Conservation (phyloP, 2,888 invertebrate species). For the Plagodis pulveraria region DNA sequence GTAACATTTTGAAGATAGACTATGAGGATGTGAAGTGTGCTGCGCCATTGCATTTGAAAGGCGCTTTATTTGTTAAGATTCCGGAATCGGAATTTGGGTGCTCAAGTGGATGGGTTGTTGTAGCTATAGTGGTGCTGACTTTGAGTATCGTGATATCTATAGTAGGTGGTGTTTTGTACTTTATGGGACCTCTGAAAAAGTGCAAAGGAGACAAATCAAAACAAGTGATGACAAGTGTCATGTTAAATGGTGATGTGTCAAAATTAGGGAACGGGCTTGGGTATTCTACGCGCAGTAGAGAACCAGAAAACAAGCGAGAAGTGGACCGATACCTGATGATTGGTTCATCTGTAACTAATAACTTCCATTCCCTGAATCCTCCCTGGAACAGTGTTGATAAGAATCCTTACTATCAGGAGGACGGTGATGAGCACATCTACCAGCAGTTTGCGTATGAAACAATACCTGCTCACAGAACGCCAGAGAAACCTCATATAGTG, state of each 20-base stretch:
- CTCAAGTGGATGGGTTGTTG: constrained; percentile 86
- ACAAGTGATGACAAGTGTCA: constrained; percentile 82
- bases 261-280: constrained; percentile 80
- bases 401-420: constrained; percentile 78
- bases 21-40: constrained; percentile 85
- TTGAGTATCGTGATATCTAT: constrained; percentile 83
- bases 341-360: constrained; percentile 80
- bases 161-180: constrained; percentile 78
- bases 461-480: constrained; percentile 80
- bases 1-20: constrained; percentile 79
- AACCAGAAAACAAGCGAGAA: constrained; percentile 77
- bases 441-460: constrained; percentile 83
- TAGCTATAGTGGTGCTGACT: constrained; percentile 80
- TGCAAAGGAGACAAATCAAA: constrained; percentile 82
- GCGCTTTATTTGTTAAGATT: constrained; percentile 81
- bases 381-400: constrained; percentile 82
- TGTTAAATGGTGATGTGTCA: constrained; percentile 80
- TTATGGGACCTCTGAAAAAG: constrained; percentile 80
- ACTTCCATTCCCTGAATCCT: constrained; percentile 80
- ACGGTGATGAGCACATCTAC: constrained; percentile 81
- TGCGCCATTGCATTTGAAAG: constrained; percentile 83
- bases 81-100: constrained; percentile 87
- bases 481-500: constrained; percentile 85
- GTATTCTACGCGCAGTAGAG: constrained; percentile 77
- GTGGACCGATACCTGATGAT: constrained; percentile 82